Evolutionary conservation across 2,888 invertebrate species (phyloP).

Genomic region (Lochmaea crataegi): DNA sequence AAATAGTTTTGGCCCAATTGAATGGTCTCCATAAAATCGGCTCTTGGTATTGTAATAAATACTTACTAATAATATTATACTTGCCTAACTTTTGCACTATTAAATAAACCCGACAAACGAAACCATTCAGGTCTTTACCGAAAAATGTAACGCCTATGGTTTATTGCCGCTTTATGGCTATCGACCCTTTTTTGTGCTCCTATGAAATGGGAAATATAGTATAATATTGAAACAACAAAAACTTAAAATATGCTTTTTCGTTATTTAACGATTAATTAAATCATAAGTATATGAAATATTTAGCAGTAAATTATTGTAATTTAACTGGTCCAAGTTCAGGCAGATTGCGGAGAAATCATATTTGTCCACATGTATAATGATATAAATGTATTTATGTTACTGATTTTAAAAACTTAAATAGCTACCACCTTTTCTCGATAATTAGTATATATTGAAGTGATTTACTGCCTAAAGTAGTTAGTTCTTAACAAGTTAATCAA

Average conservation of each 20-base stretch:
- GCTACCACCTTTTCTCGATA: conserved; percentile 52
- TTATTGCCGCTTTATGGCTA: too few species aligned
- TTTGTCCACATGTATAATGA: conserved; percentile 34
- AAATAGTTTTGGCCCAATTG: too few species aligned
- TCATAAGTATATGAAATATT: background rate
- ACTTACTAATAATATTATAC: too few species aligned
- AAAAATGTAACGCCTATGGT: too few species aligned
- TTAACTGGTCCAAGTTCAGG: conserved; percentile 39
- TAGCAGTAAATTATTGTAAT: conserved; percentile 3
- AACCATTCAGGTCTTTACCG: too few species aligned
- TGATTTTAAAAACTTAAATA: conserved; percentile 23
- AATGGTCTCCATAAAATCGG: too few species aligned
- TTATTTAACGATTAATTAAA: background rate
- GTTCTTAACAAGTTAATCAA: conserved; percentile 40
- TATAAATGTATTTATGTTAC: conserved; percentile 40
- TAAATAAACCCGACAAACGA: too few species aligned
- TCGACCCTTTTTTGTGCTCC: too few species aligned
- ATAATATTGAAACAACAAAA: too few species aligned
- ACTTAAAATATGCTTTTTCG: background rate
- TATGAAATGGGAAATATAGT: too few species aligned
- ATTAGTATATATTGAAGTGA: conserved; percentile 50
- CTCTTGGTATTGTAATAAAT: too few species aligned
- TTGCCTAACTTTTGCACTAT: too few species aligned
- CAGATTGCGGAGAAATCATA: conserved; percentile 31
- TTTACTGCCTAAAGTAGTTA: conserved; percentile 32